Base-by-base conservation (phyloP, 2,797 vertebrate species). In the Atherinosoma microstoma region DNA sequence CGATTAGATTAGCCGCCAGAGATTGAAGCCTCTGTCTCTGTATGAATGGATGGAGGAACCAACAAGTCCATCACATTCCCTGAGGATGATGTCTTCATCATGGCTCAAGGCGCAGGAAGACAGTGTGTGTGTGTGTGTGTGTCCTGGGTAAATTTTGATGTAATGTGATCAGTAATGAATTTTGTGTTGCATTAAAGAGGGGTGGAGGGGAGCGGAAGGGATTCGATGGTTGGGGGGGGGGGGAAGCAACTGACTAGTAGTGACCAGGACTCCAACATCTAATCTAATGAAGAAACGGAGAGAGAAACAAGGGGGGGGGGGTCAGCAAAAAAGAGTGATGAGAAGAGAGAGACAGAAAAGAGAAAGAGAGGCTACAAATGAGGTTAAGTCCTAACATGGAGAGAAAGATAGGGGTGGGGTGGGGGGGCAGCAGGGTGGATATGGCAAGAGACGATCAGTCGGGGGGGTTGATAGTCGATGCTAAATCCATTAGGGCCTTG, bases 161-260 rank as follows among this genome's bases (percentile, higher is more conserved):
- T 98, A 98, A 98, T 98, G 96, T 96, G 96, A 98, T 98, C 97
- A 96, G 96, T 98, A 98, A 98, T 98, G 96, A 98, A 99, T 98
- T 98, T 99, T 97, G 96, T 95, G 96, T 98, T 98, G 97, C 97
- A 98, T 98, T 98, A 98, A 96, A 90, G 45, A 40, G 70, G 80
- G 70, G 64, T 10, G 40, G 80, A 20, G 73, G 73, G 94, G 54
- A 57, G 20, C 1, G 11, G 40, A 35, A 61, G 71, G 65, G 95
- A 96, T 94, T 95, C 92, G 95, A 96, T 76, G 94, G 49, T 8
- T 30, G 47, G 12, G 3, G 51, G 29, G 15, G 54, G 54, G 12
- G 16, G 2, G 96, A 96, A 95, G 95, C 96, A 94, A 97, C 96
- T 97, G 96, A 97, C 97, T 97, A 96, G 96, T 96, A 96, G 96